Base-by-base conservation (phyloP, 2,113 vertebrate genomes). In the Eulemur rufifrons region DNA sequence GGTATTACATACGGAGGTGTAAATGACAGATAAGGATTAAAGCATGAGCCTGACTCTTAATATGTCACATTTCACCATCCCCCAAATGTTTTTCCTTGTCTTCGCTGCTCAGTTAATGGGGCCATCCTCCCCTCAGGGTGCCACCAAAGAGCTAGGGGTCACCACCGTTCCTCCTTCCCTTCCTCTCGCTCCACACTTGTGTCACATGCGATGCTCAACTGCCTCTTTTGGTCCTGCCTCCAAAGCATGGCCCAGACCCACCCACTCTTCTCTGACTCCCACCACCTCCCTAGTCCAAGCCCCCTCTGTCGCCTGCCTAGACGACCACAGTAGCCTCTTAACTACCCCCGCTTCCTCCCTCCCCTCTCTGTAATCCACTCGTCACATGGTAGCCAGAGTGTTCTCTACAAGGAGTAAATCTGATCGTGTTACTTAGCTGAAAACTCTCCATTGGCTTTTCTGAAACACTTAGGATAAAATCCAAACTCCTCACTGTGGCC, bases 281-380 rank as follows among this genome's bases (percentile, higher is more conserved):
- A 1, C 15, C 54, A 1, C 27, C 5, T 6, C n/a, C 13, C 27
- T 13, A 5, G n/a, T 59, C 14, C 37, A 61, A 73, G 32, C 52
- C 59, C 42, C 3, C 76, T 5, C 25, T 27, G 1, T 52, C 5
- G 6, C 45, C 37, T 29, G 82, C 39, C 13, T 18, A 6, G 45
- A 39, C 0, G 1, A 2, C 64, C 0, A 0, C 1, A 1, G 1
- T 0, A 45, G 74, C 37, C 47, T 81, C 74, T 56, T n/a, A 42
- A n/a, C 84, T 11, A 6, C 32, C 20, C 21, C 25, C 4, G 39
- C 77, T 42, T 27, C 59, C 27, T 47, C 37, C 50, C 50, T 82
- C 2, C 7, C 32, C 47, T 23, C 64, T 37, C 84, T 52, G 2
- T 18, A 27, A 39, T 8, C 66, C 4, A 18, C n/a, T 50, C n/a